phyloP scores from a whole-genome alignment of 2,888 invertebrate genomes.

The Eremobia ochroleuca region DNA sequence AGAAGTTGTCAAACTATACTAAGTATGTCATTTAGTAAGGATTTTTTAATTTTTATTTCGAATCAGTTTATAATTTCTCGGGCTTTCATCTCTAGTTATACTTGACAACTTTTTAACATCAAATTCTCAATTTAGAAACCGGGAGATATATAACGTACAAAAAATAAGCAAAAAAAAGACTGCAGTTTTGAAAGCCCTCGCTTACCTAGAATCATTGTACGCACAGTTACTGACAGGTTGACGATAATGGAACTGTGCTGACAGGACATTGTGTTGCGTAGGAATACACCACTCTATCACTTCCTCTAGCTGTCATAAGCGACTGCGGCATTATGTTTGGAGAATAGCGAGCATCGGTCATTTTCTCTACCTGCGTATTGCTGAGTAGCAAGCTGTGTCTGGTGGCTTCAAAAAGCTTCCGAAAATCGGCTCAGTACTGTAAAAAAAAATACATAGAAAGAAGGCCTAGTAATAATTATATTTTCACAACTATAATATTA shows the following conservation, averaged over 20 bases:
- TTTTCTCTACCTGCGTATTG: background rate
- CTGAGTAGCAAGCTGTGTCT: background rate
- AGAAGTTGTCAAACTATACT: background rate
- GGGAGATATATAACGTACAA: background rate
- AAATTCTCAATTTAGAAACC: background rate
- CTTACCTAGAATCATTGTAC: background rate
- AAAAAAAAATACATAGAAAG: background rate
- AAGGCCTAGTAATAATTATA: background rate
- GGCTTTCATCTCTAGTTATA: background rate
- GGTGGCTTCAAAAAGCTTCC: background rate
- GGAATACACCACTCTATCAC: constrained; percentile 31
- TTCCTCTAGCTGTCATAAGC: constrained; percentile 25
- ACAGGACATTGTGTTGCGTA: constrained; percentile 28
- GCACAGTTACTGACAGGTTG: constrained; percentile 9
- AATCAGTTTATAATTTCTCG: background rate
- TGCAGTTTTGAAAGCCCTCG: background rate
- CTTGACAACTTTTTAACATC: background rate
- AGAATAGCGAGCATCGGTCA: constrained; percentile 3
- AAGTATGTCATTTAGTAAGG: background rate
- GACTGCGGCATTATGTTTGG: constrained; percentile 34
- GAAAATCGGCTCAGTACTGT: background rate
- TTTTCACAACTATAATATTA: background rate
- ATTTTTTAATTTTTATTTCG: background rate
- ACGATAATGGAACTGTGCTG: constrained; percentile 9
- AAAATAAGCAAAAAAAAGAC: background rate